A percentile compares a stretch with the other conserved stretches of the same genome.
Conservation (phyloP, 2,797 vertebrate genomes). For the Darevskia nairensis region DNA sequence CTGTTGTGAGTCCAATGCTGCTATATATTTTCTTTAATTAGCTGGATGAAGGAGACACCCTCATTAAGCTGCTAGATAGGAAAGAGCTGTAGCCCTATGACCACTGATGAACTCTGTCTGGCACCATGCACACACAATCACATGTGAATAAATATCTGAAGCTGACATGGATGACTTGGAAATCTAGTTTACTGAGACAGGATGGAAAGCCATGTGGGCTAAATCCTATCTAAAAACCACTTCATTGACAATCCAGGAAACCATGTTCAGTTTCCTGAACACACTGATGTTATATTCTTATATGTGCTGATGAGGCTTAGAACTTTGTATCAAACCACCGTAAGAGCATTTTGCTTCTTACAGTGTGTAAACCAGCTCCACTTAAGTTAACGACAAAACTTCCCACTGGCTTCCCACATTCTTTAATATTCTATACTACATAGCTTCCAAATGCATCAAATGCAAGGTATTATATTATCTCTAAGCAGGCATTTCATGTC, state of each 20-base stretch:
- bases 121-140: not conserved
- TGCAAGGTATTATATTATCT: not conserved
- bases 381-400: not conserved
- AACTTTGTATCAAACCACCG: not conserved
- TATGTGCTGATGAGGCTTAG: not conserved
- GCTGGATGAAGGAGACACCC: not conserved
- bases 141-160: no score
- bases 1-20: not conserved
- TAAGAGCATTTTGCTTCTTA: not conserved
- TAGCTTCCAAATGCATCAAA: not conserved
- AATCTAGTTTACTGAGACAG: no score
- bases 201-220: no score
- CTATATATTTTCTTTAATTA: not conserved
- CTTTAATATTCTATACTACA: not conserved
- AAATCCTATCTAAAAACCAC: no score
- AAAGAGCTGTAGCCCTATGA: not conserved
- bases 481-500: slow-evolving; percentile 30
- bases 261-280: not conserved
- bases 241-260: no score
- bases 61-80: not conserved
- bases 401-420: not conserved
- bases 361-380: not conserved
- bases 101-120: not conserved
- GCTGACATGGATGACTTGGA: no score
- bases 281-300: not conserved